Evolutionary conservation across 1,140 invertebrate species (phyloP).

Genomic region (Chrysoperla carnea): DNA sequence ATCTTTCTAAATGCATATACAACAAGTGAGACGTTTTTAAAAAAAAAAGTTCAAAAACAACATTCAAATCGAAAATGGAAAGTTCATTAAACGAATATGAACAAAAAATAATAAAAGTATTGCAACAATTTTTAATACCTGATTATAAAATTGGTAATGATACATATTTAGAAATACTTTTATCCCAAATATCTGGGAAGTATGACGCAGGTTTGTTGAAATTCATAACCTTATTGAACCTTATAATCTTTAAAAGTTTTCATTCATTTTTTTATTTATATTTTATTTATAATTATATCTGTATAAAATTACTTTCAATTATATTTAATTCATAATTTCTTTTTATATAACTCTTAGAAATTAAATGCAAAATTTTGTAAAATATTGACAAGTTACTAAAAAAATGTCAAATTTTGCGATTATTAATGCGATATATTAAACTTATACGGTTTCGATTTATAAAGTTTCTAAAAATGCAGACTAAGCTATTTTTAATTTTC

Average conservation of each 20-base stretch:
- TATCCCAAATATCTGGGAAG: constrained; percentile 25
- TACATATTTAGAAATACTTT: constrained; percentile 28
- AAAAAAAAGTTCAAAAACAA: too few species aligned
- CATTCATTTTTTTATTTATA: neutral
- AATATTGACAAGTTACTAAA: too few species aligned
- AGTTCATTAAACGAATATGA: constrained; percentile 6
- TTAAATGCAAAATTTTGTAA: too few species aligned
- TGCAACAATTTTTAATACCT: constrained; percentile 23
- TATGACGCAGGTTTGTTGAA: constrained; percentile 12
- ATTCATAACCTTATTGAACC: constrained; percentile 1
- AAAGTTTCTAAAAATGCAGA: constrained; percentile 10
- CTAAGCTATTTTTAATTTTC: neutral
- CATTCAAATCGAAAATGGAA: constrained; percentile 12
- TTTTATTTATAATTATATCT: too few species aligned
- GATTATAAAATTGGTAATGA: constrained; percentile 26
- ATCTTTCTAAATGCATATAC: constrained; percentile 1
- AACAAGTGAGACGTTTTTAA: too few species aligned
- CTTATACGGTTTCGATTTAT: constrained; percentile 13
- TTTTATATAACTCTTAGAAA: too few species aligned
- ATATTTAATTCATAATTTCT: too few species aligned
- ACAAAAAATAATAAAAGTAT: constrained; percentile 20
- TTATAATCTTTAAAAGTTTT: neutral
- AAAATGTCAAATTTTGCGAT: neutral
- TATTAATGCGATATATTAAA: constrained; percentile 11
- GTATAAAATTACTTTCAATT: too few species aligned